Base-by-base conservation (phyloP, 1,140 invertebrate genomes). In the Drosophila subobscura region DNA sequence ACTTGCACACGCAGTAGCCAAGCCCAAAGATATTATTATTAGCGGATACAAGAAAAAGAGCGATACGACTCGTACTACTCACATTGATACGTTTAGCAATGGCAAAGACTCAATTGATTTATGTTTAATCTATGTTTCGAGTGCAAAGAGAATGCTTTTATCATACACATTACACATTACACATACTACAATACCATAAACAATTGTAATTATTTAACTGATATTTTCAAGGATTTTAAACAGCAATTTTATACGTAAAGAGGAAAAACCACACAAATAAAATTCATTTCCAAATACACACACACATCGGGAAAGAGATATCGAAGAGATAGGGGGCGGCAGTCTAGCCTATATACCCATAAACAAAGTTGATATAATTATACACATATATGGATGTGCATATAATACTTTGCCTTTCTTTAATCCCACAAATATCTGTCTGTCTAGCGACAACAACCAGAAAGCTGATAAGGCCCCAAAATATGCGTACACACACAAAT, bases 171-270 rank as follows among this genome's bases (percentile, higher is more conserved):
- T 41, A 64, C 70, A 74, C 70, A 74, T 52, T 40, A 56, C 42
- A 71, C 7, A 71, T 64, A 66, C 33, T 42, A 64, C 50, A 74
- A 72, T 68, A 79, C 66, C 66, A 72, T 46, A 81, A 76, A 56
- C 71, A 86, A 77, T 77, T 85, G 81, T 85, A 85, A 85, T 85
- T 84, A 83, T 83, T 37, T 84, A 86, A 77, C 81, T 77, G 65
- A 88, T 88, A 86, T 88, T 88, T 73, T 86, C 80, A 86, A 83
- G 65, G 61, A 86, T 86, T 86, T 86, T 86, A 86, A 86, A 88
- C 66, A 72, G 86, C 83, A 37, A 37, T 86, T 86, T 85, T 86
- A 86, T 86, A 86, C 81, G 81, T 86, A 84, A 83, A 79, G 42
- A 46, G 10, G 12, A 37, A 37, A 37, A 29, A 5, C 6, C 27